Percentiles rank a stretch among this genome's conserved stretches.
Evolutionary conservation across 2,113 vertebrate species (phyloP).

Genomic region (Tachysurus fulvidraco): DNA sequence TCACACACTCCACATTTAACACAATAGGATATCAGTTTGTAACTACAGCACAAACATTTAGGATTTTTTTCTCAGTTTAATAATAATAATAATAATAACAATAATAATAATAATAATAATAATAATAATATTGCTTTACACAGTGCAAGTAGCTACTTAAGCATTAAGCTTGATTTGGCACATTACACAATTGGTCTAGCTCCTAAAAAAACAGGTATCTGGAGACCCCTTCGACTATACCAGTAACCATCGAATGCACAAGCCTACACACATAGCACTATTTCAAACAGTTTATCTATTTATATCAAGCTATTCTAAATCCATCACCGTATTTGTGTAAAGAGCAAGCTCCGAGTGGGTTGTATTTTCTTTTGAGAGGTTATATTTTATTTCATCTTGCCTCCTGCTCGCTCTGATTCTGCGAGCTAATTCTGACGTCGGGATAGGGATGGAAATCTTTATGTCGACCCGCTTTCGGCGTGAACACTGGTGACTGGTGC

Average conservation of each 20-base stretch:
- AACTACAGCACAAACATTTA: not conserved
- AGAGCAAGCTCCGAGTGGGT: not conserved
- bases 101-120: not conserved
- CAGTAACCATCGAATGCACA: not conserved
- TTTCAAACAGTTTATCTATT: not conserved
- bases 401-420: not conserved
- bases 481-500: not conserved
- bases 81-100: not conserved
- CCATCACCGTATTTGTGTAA: not conserved
- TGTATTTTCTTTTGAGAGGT: not conserved
- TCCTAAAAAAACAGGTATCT: not conserved
- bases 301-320: constrained; percentile 7
- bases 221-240: not conserved
- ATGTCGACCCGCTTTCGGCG: not conserved
- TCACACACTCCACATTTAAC: not conserved
- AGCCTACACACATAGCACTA: not conserved
- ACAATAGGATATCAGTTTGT: not conserved
- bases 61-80: not conserved
- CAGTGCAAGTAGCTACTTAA: not conserved
- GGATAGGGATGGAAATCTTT: not conserved
- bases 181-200: not conserved
- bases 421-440: not conserved
- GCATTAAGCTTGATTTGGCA: not conserved
- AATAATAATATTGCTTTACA: not conserved
- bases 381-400: not conserved